Conservation (phyloP, 2,797 vertebrate genomes). For the Lateolabrax maculatus region DNA sequence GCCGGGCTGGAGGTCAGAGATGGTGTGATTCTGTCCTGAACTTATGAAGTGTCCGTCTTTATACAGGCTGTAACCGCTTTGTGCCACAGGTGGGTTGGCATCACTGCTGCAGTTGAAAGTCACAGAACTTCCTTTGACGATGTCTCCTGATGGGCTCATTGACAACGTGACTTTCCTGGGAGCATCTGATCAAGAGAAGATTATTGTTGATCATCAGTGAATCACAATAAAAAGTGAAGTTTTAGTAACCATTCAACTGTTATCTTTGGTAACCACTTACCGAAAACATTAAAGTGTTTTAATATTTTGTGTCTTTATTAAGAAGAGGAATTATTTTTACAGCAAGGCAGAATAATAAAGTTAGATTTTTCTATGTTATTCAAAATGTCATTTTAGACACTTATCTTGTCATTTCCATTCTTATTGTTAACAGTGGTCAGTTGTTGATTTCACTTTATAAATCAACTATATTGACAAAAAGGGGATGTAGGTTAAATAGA, state of each 20-base stretch:
- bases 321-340: background rate
- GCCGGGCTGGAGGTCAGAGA: constrained; percentile 58
- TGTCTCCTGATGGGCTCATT: constrained; percentile 39
- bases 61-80: constrained; percentile 54
- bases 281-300: background rate
- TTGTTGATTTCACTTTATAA: background rate
- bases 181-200: constrained; percentile 55
- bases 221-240: background rate
- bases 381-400: background rate
- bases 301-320: background rate
- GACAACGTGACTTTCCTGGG: constrained; percentile 58
- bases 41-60: constrained; percentile 48
- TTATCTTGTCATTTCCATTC: background rate
- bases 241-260: too few species aligned
- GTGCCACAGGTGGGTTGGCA: constrained; percentile 64
- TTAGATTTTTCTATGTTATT: too few species aligned
- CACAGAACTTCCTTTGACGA: constrained; percentile 38
- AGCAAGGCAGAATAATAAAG: background rate
- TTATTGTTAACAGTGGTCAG: background rate
- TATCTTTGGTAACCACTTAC: too few species aligned
- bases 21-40: constrained; percentile 42
- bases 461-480: background rate
- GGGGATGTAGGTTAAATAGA: background rate
- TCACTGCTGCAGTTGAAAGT: constrained; percentile 69
- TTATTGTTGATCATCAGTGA: background rate